A percentile compares a stretch with the other conserved stretches of the same genome.
phyloP scores from a whole-genome alignment of 2,113 vertebrate genomes.

The Apaloderma vittatum region DNA sequence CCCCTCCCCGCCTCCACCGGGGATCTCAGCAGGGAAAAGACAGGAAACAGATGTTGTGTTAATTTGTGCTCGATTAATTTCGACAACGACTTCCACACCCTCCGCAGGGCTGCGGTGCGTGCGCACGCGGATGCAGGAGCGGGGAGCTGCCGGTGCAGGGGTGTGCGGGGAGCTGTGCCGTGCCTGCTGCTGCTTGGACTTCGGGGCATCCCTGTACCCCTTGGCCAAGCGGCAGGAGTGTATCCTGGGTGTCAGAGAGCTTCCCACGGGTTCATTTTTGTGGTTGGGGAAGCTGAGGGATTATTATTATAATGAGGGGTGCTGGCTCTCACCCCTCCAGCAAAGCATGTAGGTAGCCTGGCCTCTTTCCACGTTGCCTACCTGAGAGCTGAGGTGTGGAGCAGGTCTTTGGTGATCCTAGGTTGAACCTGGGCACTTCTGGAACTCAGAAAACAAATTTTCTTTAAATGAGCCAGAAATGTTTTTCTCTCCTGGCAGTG shows the following conservation, averaged over 20 bases:
- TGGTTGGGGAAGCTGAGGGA: background rate
- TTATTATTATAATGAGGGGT: background rate
- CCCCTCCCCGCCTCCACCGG: background rate
- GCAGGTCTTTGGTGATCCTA: background rate
- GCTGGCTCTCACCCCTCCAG: background rate
- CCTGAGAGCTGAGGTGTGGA: background rate
- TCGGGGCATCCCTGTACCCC: background rate
- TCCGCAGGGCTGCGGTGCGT: accelerated
- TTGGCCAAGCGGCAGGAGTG: accelerated
- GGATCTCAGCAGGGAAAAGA: background rate
- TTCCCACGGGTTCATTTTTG: accelerated
- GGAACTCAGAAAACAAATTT: background rate
- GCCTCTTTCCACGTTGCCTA: background rate
- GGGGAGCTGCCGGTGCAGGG: accelerated
- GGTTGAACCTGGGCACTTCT: background rate
- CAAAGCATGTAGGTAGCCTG: background rate
- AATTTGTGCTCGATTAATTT: constrained; percentile 56
- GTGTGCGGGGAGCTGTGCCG: background rate
- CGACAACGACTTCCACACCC: background rate
- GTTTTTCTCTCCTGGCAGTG: background rate
- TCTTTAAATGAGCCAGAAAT: background rate
- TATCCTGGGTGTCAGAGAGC: background rate
- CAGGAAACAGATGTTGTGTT: constrained; percentile 52
- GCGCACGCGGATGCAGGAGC: accelerated
- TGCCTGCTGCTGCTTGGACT: background rate